These are phyloP conservation scores for Gisinianus flammeolus DNA, from an alignment of 2,888 invertebrate genomes.

Conservation along the genomic window DNA sequence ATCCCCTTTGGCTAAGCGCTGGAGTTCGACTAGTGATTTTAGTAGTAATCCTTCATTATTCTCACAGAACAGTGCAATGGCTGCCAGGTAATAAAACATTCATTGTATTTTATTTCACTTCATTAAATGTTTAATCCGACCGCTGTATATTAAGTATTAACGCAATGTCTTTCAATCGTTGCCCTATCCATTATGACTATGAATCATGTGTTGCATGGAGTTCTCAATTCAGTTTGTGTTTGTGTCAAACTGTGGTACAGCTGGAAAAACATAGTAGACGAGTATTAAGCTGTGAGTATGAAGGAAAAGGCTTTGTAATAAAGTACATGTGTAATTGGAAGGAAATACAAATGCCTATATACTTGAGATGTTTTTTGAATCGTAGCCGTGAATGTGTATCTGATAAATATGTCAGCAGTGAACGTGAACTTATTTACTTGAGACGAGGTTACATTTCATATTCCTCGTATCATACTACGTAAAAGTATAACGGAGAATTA, in stretches of 20 bases:
- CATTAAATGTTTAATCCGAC: not conserved
- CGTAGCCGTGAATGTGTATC: not conserved
- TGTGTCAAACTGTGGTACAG: not conserved
- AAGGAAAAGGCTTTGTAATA: too few species aligned
- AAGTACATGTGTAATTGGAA: too few species aligned
- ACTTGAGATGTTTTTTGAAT: not conserved
- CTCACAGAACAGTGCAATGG: slow-evolving; percentile 62
- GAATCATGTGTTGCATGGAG: too few species aligned
- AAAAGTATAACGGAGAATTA: not conserved
- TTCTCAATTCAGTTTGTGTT: not conserved
- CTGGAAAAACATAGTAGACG: too few species aligned
- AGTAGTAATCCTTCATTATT: slow-evolving; percentile 64
- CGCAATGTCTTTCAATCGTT: not conserved
- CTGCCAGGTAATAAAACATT: slow-evolving; percentile 63
- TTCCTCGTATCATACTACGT: too few species aligned
- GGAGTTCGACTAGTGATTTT: slow-evolving; percentile 86
- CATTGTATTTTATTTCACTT: not conserved
- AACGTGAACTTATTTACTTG: not conserved
- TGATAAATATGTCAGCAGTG: not conserved
- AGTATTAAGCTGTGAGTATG: too few species aligned
- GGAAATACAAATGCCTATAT: too few species aligned
- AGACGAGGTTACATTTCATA: too few species aligned
- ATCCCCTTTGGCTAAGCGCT: slow-evolving; percentile 69
- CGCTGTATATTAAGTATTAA: not conserved
- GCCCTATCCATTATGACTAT: too few species aligned